Evolutionary conservation across 1,140 invertebrate species (phyloP).

Genomic region (Scaptomyza pallida): DNA sequence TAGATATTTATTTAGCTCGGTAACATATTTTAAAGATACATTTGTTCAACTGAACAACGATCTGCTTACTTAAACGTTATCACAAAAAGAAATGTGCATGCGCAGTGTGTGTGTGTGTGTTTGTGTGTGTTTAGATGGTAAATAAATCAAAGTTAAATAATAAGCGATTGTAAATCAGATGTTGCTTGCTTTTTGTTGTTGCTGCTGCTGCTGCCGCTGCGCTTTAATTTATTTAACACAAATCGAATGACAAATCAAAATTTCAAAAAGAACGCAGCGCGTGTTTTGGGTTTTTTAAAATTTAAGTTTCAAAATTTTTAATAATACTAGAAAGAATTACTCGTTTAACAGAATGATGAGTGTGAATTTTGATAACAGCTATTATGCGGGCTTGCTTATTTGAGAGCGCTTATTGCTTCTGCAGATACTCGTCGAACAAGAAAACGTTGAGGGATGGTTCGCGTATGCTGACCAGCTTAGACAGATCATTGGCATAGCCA

Average conservation of each 20-base stretch:
- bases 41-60: slow-evolving; percentile 64
- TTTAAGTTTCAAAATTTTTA: slow-evolving; percentile 4
- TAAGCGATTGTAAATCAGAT: slow-evolving; percentile 40
- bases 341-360: slow-evolving; percentile 11
- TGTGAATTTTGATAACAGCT: slow-evolving; percentile 52
- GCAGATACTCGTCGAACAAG: slow-evolving; percentile 91
- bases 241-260: slow-evolving; percentile 56
- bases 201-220: slow-evolving; percentile 59
- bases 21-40: slow-evolving; percentile 74
- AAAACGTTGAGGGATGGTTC: slow-evolving; percentile 88
- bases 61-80: slow-evolving; percentile 75
- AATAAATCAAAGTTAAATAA: slow-evolving; percentile 58
- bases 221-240: slow-evolving; percentile 66
- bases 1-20: slow-evolving; percentile 70
- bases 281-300: slow-evolving; percentile 1
- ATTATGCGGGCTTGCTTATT: slow-evolving; percentile 28
- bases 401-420: slow-evolving; percentile 84
- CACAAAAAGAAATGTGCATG: slow-evolving; percentile 61
- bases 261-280: slow-evolving; percentile 26
- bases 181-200: slow-evolving; percentile 28
- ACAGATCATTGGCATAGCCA: slow-evolving; percentile 89
- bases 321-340: slow-evolving; percentile 37
- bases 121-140: slow-evolving; percentile 22
- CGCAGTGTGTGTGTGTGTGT: slow-evolving; percentile 11
- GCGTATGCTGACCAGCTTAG: slow-evolving; percentile 86